These are phyloP conservation scores for Chelidonichthys spinosus DNA, from an alignment of 2,797 vertebrate species.

Conservation along the genomic window DNA sequence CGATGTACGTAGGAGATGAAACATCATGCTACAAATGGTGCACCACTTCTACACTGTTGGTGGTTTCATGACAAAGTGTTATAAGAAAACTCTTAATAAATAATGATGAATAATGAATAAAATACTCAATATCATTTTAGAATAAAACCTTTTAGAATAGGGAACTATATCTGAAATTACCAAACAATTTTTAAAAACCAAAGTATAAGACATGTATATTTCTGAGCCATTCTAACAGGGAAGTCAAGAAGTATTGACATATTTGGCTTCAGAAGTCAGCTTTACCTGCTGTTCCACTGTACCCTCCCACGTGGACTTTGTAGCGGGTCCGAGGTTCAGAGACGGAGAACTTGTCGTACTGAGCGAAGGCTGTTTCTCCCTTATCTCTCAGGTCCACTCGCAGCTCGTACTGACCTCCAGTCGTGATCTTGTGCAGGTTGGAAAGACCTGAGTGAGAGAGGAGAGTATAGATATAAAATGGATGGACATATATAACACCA, in stretches of 20 bases:
- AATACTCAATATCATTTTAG: not conserved
- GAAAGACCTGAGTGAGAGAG: conserved; percentile 86
- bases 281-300: conserved; percentile 94
- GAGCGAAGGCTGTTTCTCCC: conserved; percentile 89
- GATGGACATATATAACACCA: not conserved
- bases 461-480: not conserved
- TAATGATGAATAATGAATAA: not conserved
- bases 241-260: not conserved
- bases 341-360: conserved; percentile 93
- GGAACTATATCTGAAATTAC: not conserved
- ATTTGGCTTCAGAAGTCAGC: not conserved
- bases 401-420: conserved; percentile 92
- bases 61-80: not conserved
- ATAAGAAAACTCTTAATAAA: not conserved
- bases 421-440: conserved; percentile 94
- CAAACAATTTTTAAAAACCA: not conserved
- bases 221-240: not conserved
- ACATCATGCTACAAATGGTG: not conserved
- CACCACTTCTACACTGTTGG: not conserved
- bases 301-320: conserved; percentile 92
- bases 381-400: conserved; percentile 93
- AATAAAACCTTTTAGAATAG: not conserved
- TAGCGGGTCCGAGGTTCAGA: conserved; percentile 91
- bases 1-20: not conserved
- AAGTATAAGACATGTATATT: not conserved